Base-by-base conservation (phyloP, 2,113 vertebrate species). In the Rafetus swinhoei region DNA sequence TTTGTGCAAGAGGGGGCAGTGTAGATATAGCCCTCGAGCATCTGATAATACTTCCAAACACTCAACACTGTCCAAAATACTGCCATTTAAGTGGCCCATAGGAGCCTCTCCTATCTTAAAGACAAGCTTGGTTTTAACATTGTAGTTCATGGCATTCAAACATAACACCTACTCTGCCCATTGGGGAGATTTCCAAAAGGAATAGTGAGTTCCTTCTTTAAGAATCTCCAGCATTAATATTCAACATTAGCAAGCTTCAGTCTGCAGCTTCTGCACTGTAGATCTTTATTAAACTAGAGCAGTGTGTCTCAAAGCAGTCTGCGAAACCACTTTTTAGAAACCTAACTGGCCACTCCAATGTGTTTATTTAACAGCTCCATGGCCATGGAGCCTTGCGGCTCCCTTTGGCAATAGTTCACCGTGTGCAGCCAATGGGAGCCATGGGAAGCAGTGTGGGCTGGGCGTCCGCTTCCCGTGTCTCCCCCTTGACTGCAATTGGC, bases 41-140 rank as follows among this genome's bases (percentile, higher is more conserved):
- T 45, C 62, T 90, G 89, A 74, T 76, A 13, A 4, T 35, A 72
- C 88, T 19, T 45, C 87, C 88, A 87, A 74, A 72, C 55, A 79
- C n/a, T 88, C 92, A 90, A 84, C 74, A 25, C 16, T 88, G 39
- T 84, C 89, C 65, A 86, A 84, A 90, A 91, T 80, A 92, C 39
- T 55, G 93, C 29, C 29, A 88, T 90, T 80, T 80, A 86, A 84
- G 65, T 88, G 84, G 59, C 79, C 32, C 57, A 82, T 82, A 52
- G 59, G 82, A 92, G 57, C 45, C 21, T 4, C 39, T 76, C 74
- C 82, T 90, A 1, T 74, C 45, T 92, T 81, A 54, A 81, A 76
- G 93, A 89, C 25, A 57, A 86, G 72, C n/a, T 82, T 89, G 85
- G 27, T 65, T 39, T 4, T 84, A 29, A 91, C n/a, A 18, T n/a